Evolutionary conservation across 2,888 invertebrate genomes (phyloP).

Genomic region (Macrostomum cliftonense): DNA sequence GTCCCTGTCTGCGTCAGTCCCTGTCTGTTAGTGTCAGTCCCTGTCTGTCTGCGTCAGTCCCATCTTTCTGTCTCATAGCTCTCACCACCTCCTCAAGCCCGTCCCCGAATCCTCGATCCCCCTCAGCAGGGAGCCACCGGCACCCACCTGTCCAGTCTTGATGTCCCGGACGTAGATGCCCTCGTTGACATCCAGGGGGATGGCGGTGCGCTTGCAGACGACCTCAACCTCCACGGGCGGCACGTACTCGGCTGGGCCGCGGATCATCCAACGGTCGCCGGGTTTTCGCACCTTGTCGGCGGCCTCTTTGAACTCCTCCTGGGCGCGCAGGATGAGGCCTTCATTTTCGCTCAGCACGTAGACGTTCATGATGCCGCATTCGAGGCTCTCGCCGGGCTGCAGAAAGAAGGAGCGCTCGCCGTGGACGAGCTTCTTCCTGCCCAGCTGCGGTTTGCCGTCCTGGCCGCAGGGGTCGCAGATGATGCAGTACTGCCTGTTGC

Average conservation of each 20-base stretch:
- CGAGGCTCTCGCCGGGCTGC: slow-evolving; percentile 39
- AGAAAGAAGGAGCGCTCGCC: slow-evolving; percentile 42
- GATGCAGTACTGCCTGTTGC: slow-evolving; percentile 40
- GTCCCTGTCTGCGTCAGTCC: too few relatives aligned
- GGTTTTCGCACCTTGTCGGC: slow-evolving; percentile 23
- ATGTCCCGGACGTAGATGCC: slow-evolving; percentile 41
- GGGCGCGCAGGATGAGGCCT: slow-evolving; percentile 39
- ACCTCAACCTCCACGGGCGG: slow-evolving; percentile 42
- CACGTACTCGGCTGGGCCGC: slow-evolving; percentile 41
- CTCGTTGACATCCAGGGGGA: slow-evolving; percentile 41
- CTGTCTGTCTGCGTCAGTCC: too few relatives aligned
- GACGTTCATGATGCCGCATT: slow-evolving; percentile 39
- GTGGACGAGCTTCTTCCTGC: slow-evolving; percentile 38
- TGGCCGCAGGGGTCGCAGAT: slow-evolving; percentile 39
- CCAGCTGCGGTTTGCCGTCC: slow-evolving; percentile 36
- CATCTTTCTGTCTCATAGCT: too few relatives aligned
- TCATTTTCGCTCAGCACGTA: slow-evolving; percentile 40
- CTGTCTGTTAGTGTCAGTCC: too few relatives aligned
- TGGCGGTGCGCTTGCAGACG: slow-evolving; percentile 34
- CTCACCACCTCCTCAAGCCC: too few relatives aligned
- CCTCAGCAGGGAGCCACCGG: too few relatives aligned
- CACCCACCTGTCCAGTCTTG: slow-evolving; percentile 36
- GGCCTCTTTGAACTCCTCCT: slow-evolving; percentile 34
- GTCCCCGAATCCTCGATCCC: too few relatives aligned
- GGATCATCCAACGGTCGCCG: slow-evolving; percentile 42